phyloP scores from a whole-genome alignment of 1,140 invertebrate species.

The Potamilus streckersoni region DNA sequence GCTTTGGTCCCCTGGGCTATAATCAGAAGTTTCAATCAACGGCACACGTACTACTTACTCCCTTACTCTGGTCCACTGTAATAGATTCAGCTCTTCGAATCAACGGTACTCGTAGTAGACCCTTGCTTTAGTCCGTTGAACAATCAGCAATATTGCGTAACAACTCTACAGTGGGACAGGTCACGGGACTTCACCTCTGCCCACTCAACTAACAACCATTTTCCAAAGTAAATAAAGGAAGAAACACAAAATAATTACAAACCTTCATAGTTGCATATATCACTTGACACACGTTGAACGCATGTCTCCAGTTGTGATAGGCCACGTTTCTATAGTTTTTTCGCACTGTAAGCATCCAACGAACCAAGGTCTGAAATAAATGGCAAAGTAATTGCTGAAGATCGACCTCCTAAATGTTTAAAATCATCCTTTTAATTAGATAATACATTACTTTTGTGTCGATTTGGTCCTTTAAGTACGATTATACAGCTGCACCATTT shows the following conservation, averaged over 20 bases:
- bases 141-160: no score
- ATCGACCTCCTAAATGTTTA: neutral
- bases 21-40: no score
- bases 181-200: neutral
- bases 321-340: constrained; percentile 98
- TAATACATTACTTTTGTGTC: no score
- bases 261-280: constrained; percentile 96
- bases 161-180: no score
- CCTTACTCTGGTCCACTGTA: no score
- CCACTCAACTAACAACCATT: neutral
- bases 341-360: constrained; percentile 94
- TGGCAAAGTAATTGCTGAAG: neutral
- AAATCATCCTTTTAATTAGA: neutral
- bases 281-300: constrained; percentile 94
- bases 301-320: constrained; percentile 98
- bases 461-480: no score
- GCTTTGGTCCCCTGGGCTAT: no score
- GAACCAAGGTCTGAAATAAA: constrained; percentile 79
- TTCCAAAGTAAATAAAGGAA: neutral
- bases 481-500: no score
- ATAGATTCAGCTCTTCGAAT: no score
- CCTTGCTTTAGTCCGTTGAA: no score
- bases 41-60: no score
- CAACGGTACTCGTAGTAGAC: no score
- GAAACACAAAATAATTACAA: constrained; percentile 19